These are phyloP conservation scores for Periophthalmus modestus DNA, from an alignment of 2,113 vertebrate species.

Conservation along the genomic window DNA sequence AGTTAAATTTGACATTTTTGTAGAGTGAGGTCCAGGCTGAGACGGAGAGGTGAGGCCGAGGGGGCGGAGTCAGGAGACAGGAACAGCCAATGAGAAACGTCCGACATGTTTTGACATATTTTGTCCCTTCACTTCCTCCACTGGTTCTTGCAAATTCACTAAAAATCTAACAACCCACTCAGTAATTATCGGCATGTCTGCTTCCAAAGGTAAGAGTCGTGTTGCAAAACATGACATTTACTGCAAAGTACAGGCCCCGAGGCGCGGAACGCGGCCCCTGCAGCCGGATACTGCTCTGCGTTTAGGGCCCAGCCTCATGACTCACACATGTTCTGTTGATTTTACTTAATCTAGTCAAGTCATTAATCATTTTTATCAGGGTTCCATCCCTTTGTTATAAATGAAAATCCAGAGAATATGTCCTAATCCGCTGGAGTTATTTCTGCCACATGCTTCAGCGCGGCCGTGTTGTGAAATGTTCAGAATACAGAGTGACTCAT, in stretches of 20 bases:
- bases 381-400: not conserved
- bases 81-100: slow-evolving; percentile 23
- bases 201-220: slow-evolving; percentile 57
- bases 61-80: slow-evolving; percentile 36
- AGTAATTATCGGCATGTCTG: slow-evolving; percentile 50
- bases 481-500: not conserved
- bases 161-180: slow-evolving; percentile 61
- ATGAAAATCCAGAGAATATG: not conserved
- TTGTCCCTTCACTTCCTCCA: slow-evolving; percentile 51
- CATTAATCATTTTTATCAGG: not conserved
- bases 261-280: not conserved
- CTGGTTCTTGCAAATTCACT: too few relatives aligned
- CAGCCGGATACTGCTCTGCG: not conserved
- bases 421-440: not conserved
- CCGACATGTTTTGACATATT: slow-evolving; percentile 68
- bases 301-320: not conserved
- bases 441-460: not conserved
- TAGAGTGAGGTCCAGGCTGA: slow-evolving; percentile 54
- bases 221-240: slow-evolving; percentile 40
- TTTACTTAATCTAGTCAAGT: not conserved
- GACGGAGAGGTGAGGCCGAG: slow-evolving; percentile 21
- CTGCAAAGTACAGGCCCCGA: slow-evolving; percentile 33
- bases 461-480: not conserved
- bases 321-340: not conserved
- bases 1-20: slow-evolving; percentile 23